phyloP scores from a whole-genome alignment of 2,888 invertebrate genomes.

The Tromatobia lineatoria region DNA sequence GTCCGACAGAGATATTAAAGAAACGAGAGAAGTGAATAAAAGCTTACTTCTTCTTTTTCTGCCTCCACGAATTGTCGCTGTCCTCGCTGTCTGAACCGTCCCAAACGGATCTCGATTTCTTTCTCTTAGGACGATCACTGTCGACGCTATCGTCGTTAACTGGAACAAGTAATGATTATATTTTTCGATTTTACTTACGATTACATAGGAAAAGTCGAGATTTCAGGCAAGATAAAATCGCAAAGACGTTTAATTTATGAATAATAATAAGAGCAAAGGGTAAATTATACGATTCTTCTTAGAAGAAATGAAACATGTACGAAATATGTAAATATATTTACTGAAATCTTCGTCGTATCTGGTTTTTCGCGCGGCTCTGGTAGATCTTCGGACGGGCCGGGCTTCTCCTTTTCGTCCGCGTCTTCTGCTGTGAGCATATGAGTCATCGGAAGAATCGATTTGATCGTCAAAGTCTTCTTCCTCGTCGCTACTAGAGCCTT shows the following conservation, averaged over 20 bases:
- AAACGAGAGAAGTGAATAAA: background rate
- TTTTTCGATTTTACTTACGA: too few species aligned
- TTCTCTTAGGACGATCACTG: constrained; percentile 87
- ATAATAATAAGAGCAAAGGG: background rate
- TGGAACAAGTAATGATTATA: constrained; percentile 65
- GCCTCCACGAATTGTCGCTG: constrained; percentile 88
- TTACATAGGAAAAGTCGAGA: too few species aligned
- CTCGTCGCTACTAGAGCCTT: constrained; percentile 90
- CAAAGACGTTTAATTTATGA: background rate
- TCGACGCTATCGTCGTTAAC: constrained; percentile 87
- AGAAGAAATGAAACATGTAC: too few species aligned
- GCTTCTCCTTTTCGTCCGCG: constrained; percentile 85
- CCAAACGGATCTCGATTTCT: constrained; percentile 88
- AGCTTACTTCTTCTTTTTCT: constrained; percentile 85
- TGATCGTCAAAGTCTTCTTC: constrained; percentile 88
- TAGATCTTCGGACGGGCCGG: constrained; percentile 87
- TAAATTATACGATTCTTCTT: too few species aligned
- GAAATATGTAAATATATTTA: constrained; percentile 79
- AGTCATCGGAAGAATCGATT: constrained; percentile 87
- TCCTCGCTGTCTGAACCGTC: constrained; percentile 88
- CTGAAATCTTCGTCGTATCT: constrained; percentile 87
- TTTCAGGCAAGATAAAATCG: background rate
- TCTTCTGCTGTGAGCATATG: constrained; percentile 85
- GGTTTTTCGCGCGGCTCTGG: constrained; percentile 86
- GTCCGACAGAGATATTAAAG: background rate